phyloP scores from a whole-genome alignment of 2,113 vertebrate species.

The Pomatostomus ruficeps region DNA sequence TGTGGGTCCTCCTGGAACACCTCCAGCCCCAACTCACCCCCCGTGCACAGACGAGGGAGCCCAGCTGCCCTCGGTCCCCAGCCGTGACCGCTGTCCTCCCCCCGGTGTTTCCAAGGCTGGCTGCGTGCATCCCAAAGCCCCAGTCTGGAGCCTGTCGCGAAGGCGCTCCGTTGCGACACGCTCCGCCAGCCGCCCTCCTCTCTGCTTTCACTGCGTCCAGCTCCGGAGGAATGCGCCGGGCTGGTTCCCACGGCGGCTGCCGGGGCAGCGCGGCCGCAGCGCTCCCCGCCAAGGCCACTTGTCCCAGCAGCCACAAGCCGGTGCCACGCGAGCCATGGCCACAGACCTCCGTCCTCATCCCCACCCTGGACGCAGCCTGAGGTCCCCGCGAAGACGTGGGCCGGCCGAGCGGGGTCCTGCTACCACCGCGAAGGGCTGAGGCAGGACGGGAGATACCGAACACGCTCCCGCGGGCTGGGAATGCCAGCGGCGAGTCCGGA shows the following conservation, averaged over 20 bases:
- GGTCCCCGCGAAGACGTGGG: not conserved
- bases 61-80: not conserved
- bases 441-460: not conserved
- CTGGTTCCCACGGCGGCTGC: constrained; percentile 18
- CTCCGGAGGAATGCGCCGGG: not conserved
- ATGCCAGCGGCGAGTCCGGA: not conserved
- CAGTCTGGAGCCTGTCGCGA: not conserved
- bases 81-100: not conserved
- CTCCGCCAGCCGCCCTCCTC: not conserved
- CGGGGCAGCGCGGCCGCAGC: not conserved
- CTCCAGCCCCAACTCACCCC: not conserved
- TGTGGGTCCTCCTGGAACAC: not conserved
- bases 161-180: not conserved
- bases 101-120: not conserved
- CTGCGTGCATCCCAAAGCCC: not conserved
- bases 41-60: fast-evolving
- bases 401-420: not conserved
- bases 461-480: not conserved
- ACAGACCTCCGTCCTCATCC: not conserved
- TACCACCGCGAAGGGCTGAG: fast-evolving
- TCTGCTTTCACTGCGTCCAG: not conserved
- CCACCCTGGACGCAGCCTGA: not conserved
- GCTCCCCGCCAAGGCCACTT: not conserved
- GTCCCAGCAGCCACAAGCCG: not conserved
- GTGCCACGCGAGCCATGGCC: not conserved